A percentile compares a stretch with the other conserved stretches of the same genome.
Conservation (phyloP, 2,888 invertebrate species). For the Caenorhabditis doughertyi region DNA sequence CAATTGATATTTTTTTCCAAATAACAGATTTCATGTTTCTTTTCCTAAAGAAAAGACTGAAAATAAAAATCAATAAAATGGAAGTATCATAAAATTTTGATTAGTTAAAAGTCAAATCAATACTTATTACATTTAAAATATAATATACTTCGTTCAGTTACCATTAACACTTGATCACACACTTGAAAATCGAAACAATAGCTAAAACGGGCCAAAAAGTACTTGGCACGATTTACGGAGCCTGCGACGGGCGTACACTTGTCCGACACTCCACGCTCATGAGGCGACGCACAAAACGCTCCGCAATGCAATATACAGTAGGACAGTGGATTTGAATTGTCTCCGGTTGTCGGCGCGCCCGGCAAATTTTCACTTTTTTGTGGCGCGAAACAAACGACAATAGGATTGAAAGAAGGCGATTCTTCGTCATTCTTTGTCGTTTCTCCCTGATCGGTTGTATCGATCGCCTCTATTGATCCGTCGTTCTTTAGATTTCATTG, state of each 20-base stretch:
- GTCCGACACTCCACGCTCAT: conserved; percentile 28
- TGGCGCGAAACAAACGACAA: conserved; percentile 32
- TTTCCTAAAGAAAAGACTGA: background rate
- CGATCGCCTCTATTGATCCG: conserved; percentile 1
- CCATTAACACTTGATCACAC: too few species aligned
- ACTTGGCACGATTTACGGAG: conserved; percentile 55
- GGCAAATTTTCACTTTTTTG: conserved; percentile 17
- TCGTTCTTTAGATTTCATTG: background rate
- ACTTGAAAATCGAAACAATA: conserved; percentile 41
- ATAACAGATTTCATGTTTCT: too few species aligned
- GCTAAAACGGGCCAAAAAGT: conserved; percentile 19
- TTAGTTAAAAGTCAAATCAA: background rate
- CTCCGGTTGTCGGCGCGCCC: conserved; percentile 35
- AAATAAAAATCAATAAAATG: background rate
- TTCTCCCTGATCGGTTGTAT: conserved; percentile 5
- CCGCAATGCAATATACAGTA: conserved; percentile 41
- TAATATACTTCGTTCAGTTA: too few species aligned
- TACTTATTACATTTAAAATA: too few species aligned
- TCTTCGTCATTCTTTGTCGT: conserved; percentile 10
- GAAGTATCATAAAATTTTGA: background rate
- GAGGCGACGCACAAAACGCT: conserved; percentile 50
- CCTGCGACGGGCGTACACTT: conserved; percentile 58
- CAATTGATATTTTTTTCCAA: background rate
- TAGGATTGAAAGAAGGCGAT: background rate
- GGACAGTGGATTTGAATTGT: conserved; percentile 24